Base-by-base conservation (phyloP, 2,888 invertebrate species). In the Tupiocoris notatus region DNA sequence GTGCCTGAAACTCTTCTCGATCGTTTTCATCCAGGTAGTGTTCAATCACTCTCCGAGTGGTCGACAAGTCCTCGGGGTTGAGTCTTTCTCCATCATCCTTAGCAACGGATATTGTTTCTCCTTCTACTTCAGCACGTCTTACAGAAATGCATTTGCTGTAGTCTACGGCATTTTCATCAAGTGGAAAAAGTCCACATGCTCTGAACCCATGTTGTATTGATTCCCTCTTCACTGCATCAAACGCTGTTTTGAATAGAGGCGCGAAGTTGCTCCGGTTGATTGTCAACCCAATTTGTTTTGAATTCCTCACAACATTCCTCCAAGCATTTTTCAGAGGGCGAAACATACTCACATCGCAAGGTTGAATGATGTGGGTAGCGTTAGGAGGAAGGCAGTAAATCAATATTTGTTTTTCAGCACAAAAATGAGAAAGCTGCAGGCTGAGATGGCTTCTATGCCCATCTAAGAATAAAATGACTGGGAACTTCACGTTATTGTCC, bases 181-280 rank as follows among this genome's bases (percentile, higher is more conserved):
- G 79, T 3, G 80, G 80, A 63, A 21, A 77, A 17, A 81, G 70
- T 23, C 81, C 82, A 67, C 81, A 81, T 71, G 75, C 78, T 78
- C 77, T 75, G 76, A 80, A 83, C 54, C 77, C 81, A 77, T 80
- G 81, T 77, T 77, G 77, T 24, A 81, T 76, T 62, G 80, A 80
- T 54, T 61, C 75, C 75, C 78, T 66, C 70, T 62, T 76, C 54
- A 80, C 71, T 21, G 68, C 61, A 56, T 81, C 77, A 54, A 83
- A 76, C 64, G 80, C 80, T 62, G 75, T 77, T 64, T 81, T 76
- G 21, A 83, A 78, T 61, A 82, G 24, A 21, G 78, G 78, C 59
- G 81, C 79, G 78, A 83, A 82, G 77, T 80, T 71, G 76, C 79
- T 79, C 79, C 79, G 18, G 23, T 70, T 70, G 12, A 70, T 70